Evolutionary conservation across 2,888 invertebrate genomes (phyloP).

Genomic region (Eubasilissa splendida): DNA sequence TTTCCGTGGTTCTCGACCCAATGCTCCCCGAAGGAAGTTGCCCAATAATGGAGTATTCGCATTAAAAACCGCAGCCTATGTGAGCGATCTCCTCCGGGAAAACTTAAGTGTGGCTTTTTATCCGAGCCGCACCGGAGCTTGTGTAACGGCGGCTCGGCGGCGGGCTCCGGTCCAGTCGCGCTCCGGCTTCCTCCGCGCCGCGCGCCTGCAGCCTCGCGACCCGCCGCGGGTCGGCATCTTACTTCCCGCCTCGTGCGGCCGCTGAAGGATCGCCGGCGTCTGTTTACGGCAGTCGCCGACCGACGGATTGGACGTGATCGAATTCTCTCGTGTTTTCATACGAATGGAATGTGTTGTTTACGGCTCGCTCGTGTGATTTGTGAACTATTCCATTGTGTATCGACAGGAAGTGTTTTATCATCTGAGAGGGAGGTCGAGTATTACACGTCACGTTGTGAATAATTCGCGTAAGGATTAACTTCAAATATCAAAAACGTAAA

Average conservation of each 20-base stretch:
- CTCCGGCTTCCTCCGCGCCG: slow-evolving; percentile 33
- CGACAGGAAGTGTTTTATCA: slow-evolving; percentile 15
- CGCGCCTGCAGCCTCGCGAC: slow-evolving; percentile 11
- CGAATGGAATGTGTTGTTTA: slow-evolving; percentile 34
- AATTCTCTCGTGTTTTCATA: slow-evolving; percentile 12
- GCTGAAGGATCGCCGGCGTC: slow-evolving; percentile 1
- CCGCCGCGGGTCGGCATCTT: not conserved
- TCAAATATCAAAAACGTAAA: slow-evolving; percentile 5
- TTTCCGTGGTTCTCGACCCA: not conserved
- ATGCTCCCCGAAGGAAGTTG: not conserved
- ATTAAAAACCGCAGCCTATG: slow-evolving; percentile 9
- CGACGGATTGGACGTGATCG: not conserved
- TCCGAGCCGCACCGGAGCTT: not conserved
- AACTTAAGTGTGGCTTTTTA: not conserved
- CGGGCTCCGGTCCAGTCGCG: slow-evolving; percentile 24
- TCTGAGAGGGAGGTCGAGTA: slow-evolving; percentile 7
- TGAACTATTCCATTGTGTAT: slow-evolving; percentile 1
- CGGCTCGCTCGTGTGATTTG: not conserved
- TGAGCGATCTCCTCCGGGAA: not conserved
- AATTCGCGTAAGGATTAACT: slow-evolving; percentile 7
- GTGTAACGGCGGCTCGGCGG: slow-evolving; percentile 26
- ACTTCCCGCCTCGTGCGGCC: slow-evolving; percentile 14
- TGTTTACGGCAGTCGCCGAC: slow-evolving; percentile 6
- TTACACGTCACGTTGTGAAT: not conserved
- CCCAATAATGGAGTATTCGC: slow-evolving; percentile 1